Conservation (phyloP, 2,797 vertebrate species). For the Poecilia wingei region DNA sequence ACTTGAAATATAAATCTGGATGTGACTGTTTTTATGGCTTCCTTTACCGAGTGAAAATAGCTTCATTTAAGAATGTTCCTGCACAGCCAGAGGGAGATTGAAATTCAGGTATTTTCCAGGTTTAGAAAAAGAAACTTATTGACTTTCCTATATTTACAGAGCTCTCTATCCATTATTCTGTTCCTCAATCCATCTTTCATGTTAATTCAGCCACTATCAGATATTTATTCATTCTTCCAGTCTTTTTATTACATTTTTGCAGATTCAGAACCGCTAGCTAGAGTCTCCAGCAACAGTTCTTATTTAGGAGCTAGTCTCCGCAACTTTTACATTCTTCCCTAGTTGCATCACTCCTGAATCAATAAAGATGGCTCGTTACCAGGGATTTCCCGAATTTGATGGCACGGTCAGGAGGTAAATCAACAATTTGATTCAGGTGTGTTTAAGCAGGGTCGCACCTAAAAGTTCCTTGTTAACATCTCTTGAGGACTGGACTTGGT, state of each 20-base stretch:
- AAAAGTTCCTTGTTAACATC: background rate
- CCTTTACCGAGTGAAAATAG: background rate
- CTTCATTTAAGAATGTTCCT: background rate
- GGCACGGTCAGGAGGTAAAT: background rate
- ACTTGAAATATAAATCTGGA: conserved; percentile 72
- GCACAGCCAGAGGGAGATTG: background rate
- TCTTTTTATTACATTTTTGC: too few relatives aligned
- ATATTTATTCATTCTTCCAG: too few relatives aligned
- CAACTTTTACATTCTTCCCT: background rate
- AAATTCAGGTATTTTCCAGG: background rate
- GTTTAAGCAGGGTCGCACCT: background rate
- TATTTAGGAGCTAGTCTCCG: background rate
- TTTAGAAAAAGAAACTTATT: background rate
- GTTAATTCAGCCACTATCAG: too few relatives aligned
- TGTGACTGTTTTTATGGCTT: conserved; percentile 21
- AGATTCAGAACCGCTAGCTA: too few relatives aligned
- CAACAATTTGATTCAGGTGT: background rate
- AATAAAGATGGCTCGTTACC: background rate
- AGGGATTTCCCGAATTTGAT: background rate
- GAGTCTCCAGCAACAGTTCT: too few relatives aligned
- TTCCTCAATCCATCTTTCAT: background rate
- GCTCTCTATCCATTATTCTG: background rate
- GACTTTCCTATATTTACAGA: background rate
- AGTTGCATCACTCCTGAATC: background rate
- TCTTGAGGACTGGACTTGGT: background rate